Percentiles rank a stretch among this genome's conserved stretches.
These are phyloP conservation scores for Podarcis siculus DNA, from an alignment of 2,797 vertebrate species.

Conservation along the genomic window DNA sequence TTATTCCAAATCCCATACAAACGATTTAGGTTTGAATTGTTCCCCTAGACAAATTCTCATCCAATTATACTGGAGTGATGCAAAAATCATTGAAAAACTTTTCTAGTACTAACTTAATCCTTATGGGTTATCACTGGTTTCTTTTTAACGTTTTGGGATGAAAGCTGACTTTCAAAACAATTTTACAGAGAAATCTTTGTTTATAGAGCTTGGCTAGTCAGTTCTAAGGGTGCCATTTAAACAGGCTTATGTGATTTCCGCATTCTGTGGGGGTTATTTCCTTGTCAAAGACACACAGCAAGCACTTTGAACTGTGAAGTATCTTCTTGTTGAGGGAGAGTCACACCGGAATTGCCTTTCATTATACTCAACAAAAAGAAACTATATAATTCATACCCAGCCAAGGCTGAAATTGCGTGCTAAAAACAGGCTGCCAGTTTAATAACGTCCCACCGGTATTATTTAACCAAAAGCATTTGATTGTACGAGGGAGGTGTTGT, in stretches of 20 bases:
- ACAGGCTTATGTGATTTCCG: not conserved
- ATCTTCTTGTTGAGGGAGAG: not conserved
- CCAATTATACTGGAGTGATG: not conserved
- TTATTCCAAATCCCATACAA: not conserved
- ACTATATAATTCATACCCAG: not conserved
- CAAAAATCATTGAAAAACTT: not conserved
- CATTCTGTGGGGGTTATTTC: not conserved
- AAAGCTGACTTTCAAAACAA: not conserved
- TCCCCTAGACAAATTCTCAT: not conserved
- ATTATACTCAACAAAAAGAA: constrained; percentile 12
- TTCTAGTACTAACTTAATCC: not conserved
- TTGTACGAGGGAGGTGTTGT: not conserved
- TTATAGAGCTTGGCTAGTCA: not conserved
- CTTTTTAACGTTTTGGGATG: not conserved
- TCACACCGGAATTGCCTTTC: constrained; percentile 8
- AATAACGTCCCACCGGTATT: not conserved
- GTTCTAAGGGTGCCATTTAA: not conserved
- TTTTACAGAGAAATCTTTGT: not conserved
- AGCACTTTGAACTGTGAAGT: not conserved
- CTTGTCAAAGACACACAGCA: not conserved
- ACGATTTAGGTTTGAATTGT: not conserved
- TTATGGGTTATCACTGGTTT: not conserved
- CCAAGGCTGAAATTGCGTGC: constrained; percentile 12
- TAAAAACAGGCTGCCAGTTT: not conserved
- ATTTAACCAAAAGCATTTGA: constrained; percentile 4